Percentiles rank a stretch among this genome's conserved stretches.
Evolutionary conservation across 2,113 vertebrate genomes (phyloP).

Genomic region (Pipra filicauda): DNA sequence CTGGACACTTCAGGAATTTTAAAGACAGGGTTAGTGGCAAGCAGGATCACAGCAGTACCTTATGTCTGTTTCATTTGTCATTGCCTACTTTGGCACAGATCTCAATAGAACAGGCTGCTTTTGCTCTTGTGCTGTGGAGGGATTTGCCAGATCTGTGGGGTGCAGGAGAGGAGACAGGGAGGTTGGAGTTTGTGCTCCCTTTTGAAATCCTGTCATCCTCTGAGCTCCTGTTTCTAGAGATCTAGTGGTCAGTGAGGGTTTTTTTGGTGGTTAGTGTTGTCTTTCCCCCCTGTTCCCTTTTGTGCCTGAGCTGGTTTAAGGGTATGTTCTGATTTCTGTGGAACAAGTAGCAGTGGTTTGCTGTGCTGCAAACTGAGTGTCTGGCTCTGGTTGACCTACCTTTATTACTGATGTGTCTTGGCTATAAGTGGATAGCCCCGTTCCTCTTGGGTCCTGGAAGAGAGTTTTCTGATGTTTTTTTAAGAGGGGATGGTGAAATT

Average conservation of each 20-base stretch:
- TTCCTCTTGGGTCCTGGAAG: neutral
- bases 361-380: neutral
- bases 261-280: neutral
- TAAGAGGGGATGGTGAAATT: neutral
- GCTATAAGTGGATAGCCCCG: neutral
- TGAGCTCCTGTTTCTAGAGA: neutral
- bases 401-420: neutral
- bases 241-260: neutral
- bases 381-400: neutral
- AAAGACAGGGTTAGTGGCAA: neutral
- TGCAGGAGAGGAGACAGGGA: neutral
- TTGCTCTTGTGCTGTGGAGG: neutral
- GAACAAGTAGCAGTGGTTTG: neutral
- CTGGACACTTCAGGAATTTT: neutral
- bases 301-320: neutral
- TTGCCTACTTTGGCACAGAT: neutral
- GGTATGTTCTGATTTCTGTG: neutral
- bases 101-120: neutral
- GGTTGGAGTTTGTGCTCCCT: neutral
- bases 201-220: neutral
- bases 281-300: neutral
- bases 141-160: neutral
- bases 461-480: neutral
- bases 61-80: neutral
- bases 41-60: neutral